Base-by-base conservation (phyloP, 2,113 vertebrate species). In the Hiodon tergisus region DNA sequence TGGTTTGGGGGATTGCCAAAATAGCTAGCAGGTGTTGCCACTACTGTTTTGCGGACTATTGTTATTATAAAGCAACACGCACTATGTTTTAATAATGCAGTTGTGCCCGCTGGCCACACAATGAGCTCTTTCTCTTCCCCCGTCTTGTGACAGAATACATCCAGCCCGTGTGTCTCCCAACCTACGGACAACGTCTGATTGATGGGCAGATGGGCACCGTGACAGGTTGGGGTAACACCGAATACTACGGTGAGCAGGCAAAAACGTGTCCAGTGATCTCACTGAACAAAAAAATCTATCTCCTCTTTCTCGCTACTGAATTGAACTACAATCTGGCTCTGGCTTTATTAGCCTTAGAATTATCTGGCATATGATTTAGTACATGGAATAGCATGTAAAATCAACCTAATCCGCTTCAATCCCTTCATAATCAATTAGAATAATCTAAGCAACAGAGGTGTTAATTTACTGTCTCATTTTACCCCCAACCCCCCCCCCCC, bases 171-270 rank as follows among this genome's bases (percentile, higher is more conserved):
- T 96, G 95, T 73, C 91, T 96, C 72, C 95, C 95, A 0, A 89
- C 93, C 0, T 86, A 93, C 0, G 93, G 92, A 3, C 95, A 96
- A 79, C 85, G 88, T 53, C 80, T 94, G 75, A 85, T 91, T 4
- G 93, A 95, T 0, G 94, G 94, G 60, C 93, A 94, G 80, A 81
- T 94, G 55, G 95, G 95, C 55, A 94, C 92, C 0, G 94, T 95
- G 11, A 95, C 94, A 0, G 95, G 95, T 71, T 96, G 94, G 95
- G 95, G 95, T 60, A 95, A 94, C 68, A 91, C 93, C 0, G 90
- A 92, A 72, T 95, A 94, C 78, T 93, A 94, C 0, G 93, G 95
- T 96, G 79, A 91, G 91, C 78, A 9, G 14, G 61, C n/a, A 66
- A 5, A 8, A 3, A 47, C 53, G 7, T 47, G 14, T 53, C 70